Conservation (phyloP, 2,797 vertebrate species). For the Lophotriccus pileatus region DNA sequence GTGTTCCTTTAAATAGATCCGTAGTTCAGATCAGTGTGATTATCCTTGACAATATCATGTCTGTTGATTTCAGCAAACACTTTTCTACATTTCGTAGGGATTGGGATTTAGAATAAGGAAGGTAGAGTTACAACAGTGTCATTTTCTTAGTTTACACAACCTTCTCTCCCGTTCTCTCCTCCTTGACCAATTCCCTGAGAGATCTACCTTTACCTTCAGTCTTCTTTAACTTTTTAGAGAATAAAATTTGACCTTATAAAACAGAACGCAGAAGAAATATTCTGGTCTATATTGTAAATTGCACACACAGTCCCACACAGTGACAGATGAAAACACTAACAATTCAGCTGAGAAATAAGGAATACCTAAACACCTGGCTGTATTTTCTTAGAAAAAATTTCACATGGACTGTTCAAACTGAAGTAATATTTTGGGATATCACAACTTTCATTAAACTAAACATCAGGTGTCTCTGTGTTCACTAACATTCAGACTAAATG, state of each 20-base stretch:
- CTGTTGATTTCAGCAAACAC: not conserved
- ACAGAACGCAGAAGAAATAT: not conserved
- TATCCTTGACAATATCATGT: not conserved
- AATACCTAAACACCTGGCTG: not conserved
- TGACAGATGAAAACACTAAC: not conserved
- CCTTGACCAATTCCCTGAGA: not conserved
- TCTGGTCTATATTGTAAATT: not conserved
- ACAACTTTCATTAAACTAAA: not conserved
- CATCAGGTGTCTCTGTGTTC: not conserved
- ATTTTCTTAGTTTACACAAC: not conserved
- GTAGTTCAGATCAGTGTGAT: not conserved
- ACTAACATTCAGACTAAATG: not conserved
- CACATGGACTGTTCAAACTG: not conserved
- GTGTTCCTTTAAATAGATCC: not conserved
- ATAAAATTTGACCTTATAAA: not conserved
- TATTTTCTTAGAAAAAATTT: not conserved
- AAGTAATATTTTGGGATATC: not conserved
- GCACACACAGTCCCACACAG: not conserved
- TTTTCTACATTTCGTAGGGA: not conserved
- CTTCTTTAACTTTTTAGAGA: not conserved
- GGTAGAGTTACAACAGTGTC: not conserved
- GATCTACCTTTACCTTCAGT: not conserved
- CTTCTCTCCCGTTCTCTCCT: not conserved
- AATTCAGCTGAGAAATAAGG: not conserved
- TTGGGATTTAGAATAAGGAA: not conserved